These are phyloP conservation scores for Drosophila kanekoi DNA, from an alignment of 2,888 invertebrate genomes.

Conservation along the genomic window DNA sequence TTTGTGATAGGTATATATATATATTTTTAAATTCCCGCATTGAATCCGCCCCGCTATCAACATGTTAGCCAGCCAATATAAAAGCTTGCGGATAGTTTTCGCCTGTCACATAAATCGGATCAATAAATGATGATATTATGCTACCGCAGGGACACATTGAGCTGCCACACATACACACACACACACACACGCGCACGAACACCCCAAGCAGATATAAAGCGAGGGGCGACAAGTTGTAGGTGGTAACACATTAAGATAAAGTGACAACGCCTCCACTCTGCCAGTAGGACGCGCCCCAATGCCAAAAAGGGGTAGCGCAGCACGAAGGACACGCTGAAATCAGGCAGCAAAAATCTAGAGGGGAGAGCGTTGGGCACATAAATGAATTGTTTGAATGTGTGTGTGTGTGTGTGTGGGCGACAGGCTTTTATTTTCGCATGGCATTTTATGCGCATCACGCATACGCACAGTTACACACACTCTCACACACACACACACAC, in stretches of 20 bases:
- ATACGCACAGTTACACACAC: constrained; percentile 75
- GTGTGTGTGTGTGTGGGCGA: constrained; percentile 10
- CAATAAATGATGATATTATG: constrained; percentile 84
- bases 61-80: constrained; percentile 6
- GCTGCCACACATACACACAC: constrained; percentile 60
- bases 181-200: constrained; percentile 45
- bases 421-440: constrained; percentile 76
- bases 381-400: constrained; percentile 70
- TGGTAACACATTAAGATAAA: constrained; percentile 82
- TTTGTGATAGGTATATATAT: constrained; percentile 40
- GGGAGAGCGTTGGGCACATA: constrained; percentile 56
- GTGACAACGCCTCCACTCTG: constrained; percentile 73
- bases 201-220: constrained; percentile 8
- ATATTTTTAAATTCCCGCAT: constrained; percentile 45
- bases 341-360: constrained; percentile 63
- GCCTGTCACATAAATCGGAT: constrained; percentile 83
- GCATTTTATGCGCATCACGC: constrained; percentile 80
- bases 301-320: constrained; percentile 69
- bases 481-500: constrained; percentile 21
- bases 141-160: constrained; percentile 83
- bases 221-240: constrained; percentile 70
- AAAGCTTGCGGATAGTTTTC: constrained; percentile 72
- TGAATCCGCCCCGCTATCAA: neutral
- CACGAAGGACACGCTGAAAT: constrained; percentile 74
- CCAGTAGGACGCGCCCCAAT: constrained; percentile 43